These are phyloP conservation scores for Elymnias hypermnestra DNA, from an alignment of 1,140 invertebrate species.

Conservation along the genomic window DNA sequence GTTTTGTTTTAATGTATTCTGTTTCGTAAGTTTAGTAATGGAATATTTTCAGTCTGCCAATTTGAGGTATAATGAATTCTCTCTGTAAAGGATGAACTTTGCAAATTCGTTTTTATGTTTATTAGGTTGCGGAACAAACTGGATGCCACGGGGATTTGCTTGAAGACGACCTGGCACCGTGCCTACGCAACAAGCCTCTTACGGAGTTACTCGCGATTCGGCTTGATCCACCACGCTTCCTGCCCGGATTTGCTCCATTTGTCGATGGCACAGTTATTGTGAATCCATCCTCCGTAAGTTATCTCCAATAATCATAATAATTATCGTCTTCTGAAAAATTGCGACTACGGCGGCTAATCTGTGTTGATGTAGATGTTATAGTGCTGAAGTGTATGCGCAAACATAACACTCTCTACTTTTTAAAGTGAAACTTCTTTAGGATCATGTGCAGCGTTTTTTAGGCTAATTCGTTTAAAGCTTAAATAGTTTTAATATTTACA, in stretches of 20 bases:
- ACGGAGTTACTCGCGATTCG: conserved; percentile 83
- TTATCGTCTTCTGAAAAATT: too few relatives aligned
- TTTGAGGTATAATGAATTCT: not conserved
- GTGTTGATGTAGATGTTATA: too few relatives aligned
- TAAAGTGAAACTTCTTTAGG: too few relatives aligned
- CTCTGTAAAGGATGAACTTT: conserved; percentile 5
- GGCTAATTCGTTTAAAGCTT: too few relatives aligned
- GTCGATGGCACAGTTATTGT: conserved; percentile 89
- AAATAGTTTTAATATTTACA: too few relatives aligned
- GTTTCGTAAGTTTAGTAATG: not conserved
- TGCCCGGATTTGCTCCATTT: conserved; percentile 92
- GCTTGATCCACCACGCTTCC: conserved; percentile 86
- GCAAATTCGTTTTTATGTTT: conserved; percentile 17
- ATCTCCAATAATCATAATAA: not conserved
- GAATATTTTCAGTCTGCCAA: conserved; percentile 2
- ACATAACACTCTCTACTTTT: too few relatives aligned
- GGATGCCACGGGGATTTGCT: conserved; percentile 86
- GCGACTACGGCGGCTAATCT: too few relatives aligned
- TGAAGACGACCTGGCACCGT: conserved; percentile 89
- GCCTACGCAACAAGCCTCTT: conserved; percentile 84
- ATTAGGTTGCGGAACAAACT: conserved; percentile 83
- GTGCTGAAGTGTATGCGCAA: too few relatives aligned
- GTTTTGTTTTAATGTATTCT: too few relatives aligned
- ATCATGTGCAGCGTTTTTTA: too few relatives aligned
- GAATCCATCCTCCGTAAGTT: conserved; percentile 73